These are phyloP conservation scores for Manis pentadactyla DNA, from an alignment of 2,797 vertebrate species.

Conservation along the genomic window DNA sequence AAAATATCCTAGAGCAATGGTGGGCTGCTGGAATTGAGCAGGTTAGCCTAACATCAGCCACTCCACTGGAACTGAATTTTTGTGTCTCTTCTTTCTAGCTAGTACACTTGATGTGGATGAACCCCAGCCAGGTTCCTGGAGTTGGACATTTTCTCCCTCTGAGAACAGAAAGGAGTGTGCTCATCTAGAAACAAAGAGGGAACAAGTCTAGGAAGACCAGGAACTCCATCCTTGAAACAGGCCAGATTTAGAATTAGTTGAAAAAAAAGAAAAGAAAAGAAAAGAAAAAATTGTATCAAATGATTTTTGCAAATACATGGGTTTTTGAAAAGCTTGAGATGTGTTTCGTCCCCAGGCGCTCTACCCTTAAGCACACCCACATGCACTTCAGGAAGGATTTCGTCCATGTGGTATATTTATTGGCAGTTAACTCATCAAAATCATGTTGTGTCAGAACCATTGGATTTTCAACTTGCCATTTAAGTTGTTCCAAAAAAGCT, in stretches of 20 bases:
- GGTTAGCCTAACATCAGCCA: neutral
- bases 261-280: neutral
- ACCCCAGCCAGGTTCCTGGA: neutral
- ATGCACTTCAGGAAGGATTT: conserved; percentile 65
- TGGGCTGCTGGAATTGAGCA: neutral
- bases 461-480: conserved; percentile 77
- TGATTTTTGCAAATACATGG: conserved; percentile 52
- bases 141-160: neutral
- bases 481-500: conserved; percentile 67
- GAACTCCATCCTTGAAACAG: conserved; percentile 25
- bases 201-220: neutral
- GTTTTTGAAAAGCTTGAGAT: conserved; percentile 67
- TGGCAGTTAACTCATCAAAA: conserved; percentile 68
- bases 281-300: neutral
- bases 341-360: conserved; percentile 30
- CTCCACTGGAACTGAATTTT: neutral
- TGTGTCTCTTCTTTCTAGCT: neutral
- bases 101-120: neutral
- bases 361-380: conserved; percentile 70
- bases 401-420: conserved; percentile 64
- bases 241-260: conserved; percentile 9
- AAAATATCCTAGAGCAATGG: neutral
- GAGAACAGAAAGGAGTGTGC: neutral
- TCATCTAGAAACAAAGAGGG: neutral
- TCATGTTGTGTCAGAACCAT: conserved; percentile 69